Evolutionary conservation across 2,888 invertebrate species (phyloP).

Genomic region (Yponomeuta malinellus): DNA sequence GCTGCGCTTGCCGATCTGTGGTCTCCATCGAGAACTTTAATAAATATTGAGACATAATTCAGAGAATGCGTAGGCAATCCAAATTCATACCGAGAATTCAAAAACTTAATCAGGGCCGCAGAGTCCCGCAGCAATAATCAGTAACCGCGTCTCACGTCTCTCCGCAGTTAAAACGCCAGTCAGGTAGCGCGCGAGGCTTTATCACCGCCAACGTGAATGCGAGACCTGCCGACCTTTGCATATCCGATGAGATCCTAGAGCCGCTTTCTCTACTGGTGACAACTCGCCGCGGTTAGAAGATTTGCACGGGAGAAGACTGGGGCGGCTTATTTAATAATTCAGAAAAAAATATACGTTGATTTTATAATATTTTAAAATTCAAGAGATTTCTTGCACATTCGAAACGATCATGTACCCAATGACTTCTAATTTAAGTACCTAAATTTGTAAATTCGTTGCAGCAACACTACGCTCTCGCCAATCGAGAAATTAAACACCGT

Average conservation of each 20-base stretch:
- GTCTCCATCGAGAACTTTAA: no score
- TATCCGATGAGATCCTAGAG: neutral
- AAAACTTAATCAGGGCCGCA: neutral
- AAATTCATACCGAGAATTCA: neutral
- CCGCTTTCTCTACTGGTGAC: neutral
- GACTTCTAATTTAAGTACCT: no score
- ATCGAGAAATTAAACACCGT: no score
- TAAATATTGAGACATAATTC: neutral
- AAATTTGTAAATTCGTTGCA: no score
- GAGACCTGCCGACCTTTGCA: neutral
- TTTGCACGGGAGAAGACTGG: no score
- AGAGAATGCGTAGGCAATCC: neutral
- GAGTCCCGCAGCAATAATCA: neutral
- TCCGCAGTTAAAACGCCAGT: neutral
- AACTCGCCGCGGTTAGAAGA: neutral
- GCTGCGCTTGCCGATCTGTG: no score
- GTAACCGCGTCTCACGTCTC: neutral
- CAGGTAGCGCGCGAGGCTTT: slow-evolving; percentile 6
- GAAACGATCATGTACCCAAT: no score
- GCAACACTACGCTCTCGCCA: no score
- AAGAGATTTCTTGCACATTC: no score
- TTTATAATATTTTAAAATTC: no score
- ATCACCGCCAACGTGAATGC: neutral
- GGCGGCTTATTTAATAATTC: no score
- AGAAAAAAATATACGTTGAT: no score